phyloP scores from a whole-genome alignment of 2,113 vertebrate genomes.

The Glaucidium brasilianum region DNA sequence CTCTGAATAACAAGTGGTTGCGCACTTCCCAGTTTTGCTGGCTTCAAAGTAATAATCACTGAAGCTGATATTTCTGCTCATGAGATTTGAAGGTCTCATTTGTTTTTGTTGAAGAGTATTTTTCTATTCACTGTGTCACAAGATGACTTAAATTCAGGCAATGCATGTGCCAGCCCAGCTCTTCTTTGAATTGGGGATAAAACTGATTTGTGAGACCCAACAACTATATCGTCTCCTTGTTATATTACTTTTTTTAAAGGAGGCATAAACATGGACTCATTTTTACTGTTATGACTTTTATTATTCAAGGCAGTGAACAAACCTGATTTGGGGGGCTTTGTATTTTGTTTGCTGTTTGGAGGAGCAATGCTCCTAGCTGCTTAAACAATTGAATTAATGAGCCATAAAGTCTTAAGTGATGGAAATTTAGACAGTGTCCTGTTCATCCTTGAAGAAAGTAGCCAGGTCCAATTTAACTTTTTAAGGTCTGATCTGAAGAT shows the following conservation, averaged over 20 bases:
- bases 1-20: conserved; percentile 22
- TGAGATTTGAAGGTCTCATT: conserved; percentile 61
- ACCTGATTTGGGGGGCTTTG: background rate
- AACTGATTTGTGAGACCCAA: background rate
- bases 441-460: background rate
- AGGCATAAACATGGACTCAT: background rate
- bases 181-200: background rate
- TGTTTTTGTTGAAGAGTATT: conserved; percentile 58
- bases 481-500: background rate
- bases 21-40: conserved; percentile 21
- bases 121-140: conserved; percentile 48
- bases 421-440: background rate
- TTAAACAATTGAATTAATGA: background rate
- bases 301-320: background rate
- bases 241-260: background rate
- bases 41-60: conserved; percentile 50
- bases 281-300: background rate
- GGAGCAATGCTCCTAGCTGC: background rate
- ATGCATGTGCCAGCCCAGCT: background rate
- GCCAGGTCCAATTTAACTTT: background rate
- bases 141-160: conserved; percentile 43
- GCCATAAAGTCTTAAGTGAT: background rate
- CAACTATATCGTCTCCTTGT: background rate
- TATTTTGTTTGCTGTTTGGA: background rate
- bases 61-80: conserved; percentile 60